Base-by-base conservation (phyloP, 2,113 vertebrate species). In the Panthera uncia region DNA sequence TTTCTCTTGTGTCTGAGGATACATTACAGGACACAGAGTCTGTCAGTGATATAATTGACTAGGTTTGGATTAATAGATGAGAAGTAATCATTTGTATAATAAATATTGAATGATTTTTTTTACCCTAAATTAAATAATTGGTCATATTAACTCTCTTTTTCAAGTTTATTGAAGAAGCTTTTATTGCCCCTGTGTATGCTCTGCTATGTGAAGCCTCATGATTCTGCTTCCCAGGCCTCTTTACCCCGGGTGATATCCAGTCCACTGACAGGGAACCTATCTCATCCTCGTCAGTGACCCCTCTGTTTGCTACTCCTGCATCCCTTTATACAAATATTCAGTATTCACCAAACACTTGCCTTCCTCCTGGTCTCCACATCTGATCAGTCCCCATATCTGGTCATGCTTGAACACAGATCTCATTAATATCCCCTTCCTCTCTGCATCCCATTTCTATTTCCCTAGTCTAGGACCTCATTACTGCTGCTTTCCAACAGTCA, bases 251-350 rank as follows among this genome's bases (percentile, higher is more conserved):
- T 38, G 55, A 27, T 9, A 5, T 27, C 14, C 8, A 13, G 65
- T 21, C 33, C 8, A 10, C 0, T 5, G 48, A 4, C 3, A 2
- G 8, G 36, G 3, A 23, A 5, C 5, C 0, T 0, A 5, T 6
- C 8, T 69, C 68, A 41, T 12, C 12, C 41, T 65, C 23, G 7
- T n/a, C 21, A n/a, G 41, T 45, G 16, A 9, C 48, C 18, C 2
- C 8, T 91, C 12, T 68, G 4, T 15, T 79, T 76, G 14, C 21
- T 10, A 7, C 8, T 73, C 18, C 6, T 18, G 45, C 1, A 0
- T 36, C 38, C 6, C 31, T 41, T 79, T 65, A 11, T 61, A 12
- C 21, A 87, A 5, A 27, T 19, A 7, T 27, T 61, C 31, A 0
- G 1, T 55, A 2, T 38, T 76, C 57, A 57, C 29, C 36, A 57